Evolutionary conservation across 2,113 vertebrate genomes (phyloP).

Genomic region (rat (Rattus norvegicus)): GRCr8 NC_086020.1:30763001-30763500

Average conservation of each 20-base stretch:
- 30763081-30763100: not conserved
- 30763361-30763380: not conserved
- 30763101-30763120: not conserved
- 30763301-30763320: slow-evolving; percentile 13
- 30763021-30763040: not conserved
- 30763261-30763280: not conserved
- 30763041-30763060: not conserved
- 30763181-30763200: not conserved
- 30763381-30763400: not conserved
- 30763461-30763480: not conserved
- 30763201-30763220: not conserved
- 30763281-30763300: not conserved
- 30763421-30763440: not conserved
- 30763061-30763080: not conserved
- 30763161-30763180: not conserved
- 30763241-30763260: not conserved
- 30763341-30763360: not conserved
- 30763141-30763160: not conserved
- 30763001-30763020: not conserved
- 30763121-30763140: not conserved
- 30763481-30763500: not conserved
- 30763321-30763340: slow-evolving; percentile 26
- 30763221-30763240: slow-evolving; percentile 1
- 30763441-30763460: not conserved
- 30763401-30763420: not conserved